These are phyloP conservation scores for Drosophila cognata DNA, from an alignment of 2,888 invertebrate genomes.

Conservation along the genomic window DNA sequence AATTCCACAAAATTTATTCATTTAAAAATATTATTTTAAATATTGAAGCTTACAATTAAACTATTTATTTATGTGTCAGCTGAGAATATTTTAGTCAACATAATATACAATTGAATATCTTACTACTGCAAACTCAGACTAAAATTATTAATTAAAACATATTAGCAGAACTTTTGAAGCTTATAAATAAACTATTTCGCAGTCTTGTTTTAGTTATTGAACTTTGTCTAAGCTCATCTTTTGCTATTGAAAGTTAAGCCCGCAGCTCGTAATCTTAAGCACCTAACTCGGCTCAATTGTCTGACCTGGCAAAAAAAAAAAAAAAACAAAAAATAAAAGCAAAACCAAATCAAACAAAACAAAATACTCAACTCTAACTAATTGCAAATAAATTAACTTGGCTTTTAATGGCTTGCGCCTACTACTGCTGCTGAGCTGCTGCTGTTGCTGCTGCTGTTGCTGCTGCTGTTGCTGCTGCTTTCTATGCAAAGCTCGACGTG, in stretches of 20 bases:
- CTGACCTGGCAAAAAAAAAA: constrained; percentile 26
- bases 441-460: not conserved
- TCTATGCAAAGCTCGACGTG: constrained; percentile 31
- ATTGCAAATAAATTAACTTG: constrained; percentile 79
- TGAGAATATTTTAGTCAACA: no score
- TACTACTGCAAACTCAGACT: not conserved
- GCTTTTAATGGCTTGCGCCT: constrained; percentile 65
- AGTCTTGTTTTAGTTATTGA: not conserved
- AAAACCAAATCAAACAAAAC: constrained; percentile 2
- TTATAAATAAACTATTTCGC: not conserved
- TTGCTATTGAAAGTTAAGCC: constrained; percentile 3
- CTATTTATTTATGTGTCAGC: no score
- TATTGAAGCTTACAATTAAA: no score
- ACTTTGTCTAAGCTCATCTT: not conserved
- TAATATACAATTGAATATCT: no score
- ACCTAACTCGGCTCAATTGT: not conserved
- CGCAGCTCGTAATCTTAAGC: constrained; percentile 15
- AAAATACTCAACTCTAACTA: constrained; percentile 52
- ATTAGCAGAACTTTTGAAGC: not conserved
- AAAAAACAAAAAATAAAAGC: not conserved
- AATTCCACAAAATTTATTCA: no score
- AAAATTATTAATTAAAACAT: not conserved
- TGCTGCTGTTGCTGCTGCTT: not conserved
- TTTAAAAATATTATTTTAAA: no score
- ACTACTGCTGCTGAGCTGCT: not conserved